Evolutionary conservation across 1,140 invertebrate genomes (phyloP), one percentile per base, ranked within the genome.

Genomic region (Drosophila truncata): DNA sequence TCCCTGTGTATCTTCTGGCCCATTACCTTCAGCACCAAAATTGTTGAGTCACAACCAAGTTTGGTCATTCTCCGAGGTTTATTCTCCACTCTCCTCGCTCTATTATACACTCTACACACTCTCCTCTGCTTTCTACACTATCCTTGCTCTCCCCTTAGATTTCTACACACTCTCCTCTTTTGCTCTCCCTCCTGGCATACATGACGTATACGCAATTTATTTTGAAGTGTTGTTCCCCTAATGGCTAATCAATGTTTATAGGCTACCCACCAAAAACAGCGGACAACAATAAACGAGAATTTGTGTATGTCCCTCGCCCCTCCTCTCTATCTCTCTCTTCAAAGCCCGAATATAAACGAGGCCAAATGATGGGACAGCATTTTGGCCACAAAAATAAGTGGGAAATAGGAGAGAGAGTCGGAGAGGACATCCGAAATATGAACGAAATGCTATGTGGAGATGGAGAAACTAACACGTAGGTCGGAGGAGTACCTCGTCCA

Each of bases 221-320:
- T 66, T 69, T 64, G 67, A 80, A 87, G 71, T 78, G 80, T 35
- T 62, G 37, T 59, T 46, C 29, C 42, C 54, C 75, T 74, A 72
- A 87, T 88, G 65, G 84, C 77, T 88, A 87, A 87, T 87, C 83
- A 87, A 87, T 87, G 80, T 80, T 83, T 73, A 87, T 87, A 69
- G 66, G 39, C 27, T 20, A n/a, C 25, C 25, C 41, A 31, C 41
- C 23, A 42, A 44, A 52, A 46, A 29, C 37, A n/a, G 63, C 41
- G 42, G 64, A 66, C 35, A 70, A 66, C 35, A 67, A 67, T 44
- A 63, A 63, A 47, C 29, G 57, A 29, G 25, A 63, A 49, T 18
- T 62, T 49, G 65, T 52, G 20, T 65, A 27, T 37, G 44, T 16
- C 46, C 35, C 13, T 13, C 35, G 4, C 29, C 8, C 29, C 1